Conservation (phyloP, 2,113 vertebrate genomes). For the Crotalus tigris region DNA sequence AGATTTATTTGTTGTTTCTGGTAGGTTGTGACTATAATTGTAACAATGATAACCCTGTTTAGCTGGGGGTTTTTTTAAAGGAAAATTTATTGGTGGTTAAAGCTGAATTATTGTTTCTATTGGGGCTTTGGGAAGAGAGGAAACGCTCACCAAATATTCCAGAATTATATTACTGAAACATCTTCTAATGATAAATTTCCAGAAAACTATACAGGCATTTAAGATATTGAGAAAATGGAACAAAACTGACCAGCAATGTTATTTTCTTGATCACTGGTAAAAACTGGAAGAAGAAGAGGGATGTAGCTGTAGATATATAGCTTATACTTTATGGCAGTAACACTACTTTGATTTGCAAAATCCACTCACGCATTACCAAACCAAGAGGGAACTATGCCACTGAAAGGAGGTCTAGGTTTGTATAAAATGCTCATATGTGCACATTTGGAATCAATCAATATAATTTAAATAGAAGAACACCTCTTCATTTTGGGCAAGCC, state of each 20-base stretch:
- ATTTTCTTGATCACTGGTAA: background rate
- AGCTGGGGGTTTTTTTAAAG: slow-evolving; percentile 22
- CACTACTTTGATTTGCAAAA: background rate
- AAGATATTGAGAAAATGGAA: background rate
- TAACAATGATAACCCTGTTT: background rate
- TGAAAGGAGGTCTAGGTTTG: background rate
- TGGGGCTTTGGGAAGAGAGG: slow-evolving; percentile 40
- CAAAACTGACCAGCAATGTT: background rate
- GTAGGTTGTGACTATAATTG: background rate
- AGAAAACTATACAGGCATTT: background rate
- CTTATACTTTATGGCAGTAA: background rate
- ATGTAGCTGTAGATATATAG: background rate
- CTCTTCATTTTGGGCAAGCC: background rate
- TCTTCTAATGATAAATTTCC: background rate
- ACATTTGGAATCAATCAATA: background rate
- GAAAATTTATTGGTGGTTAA: slow-evolving; percentile 51
- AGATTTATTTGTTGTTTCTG: background rate
- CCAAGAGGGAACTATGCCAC: background rate
- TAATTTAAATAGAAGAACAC: background rate
- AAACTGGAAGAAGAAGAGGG: background rate
- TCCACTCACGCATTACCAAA: background rate
- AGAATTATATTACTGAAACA: background rate
- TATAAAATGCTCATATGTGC: background rate
- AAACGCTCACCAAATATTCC: slow-evolving; percentile 42
- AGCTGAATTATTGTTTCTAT: slow-evolving; percentile 48